phyloP scores from a whole-genome alignment of 1,140 invertebrate genomes.

The Drosophila subobscura region DNA sequence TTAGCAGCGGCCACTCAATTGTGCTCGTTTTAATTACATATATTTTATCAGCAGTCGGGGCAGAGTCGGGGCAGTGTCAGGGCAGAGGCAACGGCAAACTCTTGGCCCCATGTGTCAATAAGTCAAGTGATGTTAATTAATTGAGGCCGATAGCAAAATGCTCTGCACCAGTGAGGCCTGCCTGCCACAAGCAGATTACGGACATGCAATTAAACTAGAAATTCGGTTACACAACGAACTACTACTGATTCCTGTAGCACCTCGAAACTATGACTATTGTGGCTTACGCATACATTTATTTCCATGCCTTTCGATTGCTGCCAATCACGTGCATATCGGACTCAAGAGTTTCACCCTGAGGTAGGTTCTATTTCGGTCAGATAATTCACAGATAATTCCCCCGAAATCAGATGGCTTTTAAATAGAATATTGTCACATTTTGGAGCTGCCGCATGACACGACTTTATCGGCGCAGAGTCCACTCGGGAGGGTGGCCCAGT shows the following conservation, averaged over 20 bases:
- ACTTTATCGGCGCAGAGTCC: constrained; percentile 20
- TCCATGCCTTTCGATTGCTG: background rate
- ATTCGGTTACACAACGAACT: constrained; percentile 41
- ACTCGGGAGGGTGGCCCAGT: background rate
- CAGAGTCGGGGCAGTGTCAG: constrained; percentile 14
- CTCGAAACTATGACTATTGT: constrained; percentile 6
- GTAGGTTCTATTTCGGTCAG: constrained; percentile 1
- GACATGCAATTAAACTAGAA: constrained; percentile 56
- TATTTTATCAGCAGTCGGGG: constrained; percentile 65
- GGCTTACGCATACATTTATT: background rate
- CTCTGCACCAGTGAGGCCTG: constrained; percentile 48
- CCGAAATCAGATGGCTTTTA: constrained; percentile 1
- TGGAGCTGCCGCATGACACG: constrained; percentile 11
- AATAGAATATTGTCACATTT: constrained; percentile 37
- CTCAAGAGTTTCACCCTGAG: background rate
- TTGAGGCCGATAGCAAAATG: constrained; percentile 65
- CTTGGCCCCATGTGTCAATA: constrained; percentile 67
- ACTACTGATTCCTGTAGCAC: background rate
- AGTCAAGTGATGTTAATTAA: constrained; percentile 82
- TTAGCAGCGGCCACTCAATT: constrained; percentile 77
- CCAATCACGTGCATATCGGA: constrained; percentile 20
- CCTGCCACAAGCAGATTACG: constrained; percentile 52
- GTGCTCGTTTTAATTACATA: constrained; percentile 76
- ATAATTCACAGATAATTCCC: background rate
- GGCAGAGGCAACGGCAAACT: constrained; percentile 4